Conservation (phyloP, 2,797 vertebrate species). For the Thamnophis elegans region DNA sequence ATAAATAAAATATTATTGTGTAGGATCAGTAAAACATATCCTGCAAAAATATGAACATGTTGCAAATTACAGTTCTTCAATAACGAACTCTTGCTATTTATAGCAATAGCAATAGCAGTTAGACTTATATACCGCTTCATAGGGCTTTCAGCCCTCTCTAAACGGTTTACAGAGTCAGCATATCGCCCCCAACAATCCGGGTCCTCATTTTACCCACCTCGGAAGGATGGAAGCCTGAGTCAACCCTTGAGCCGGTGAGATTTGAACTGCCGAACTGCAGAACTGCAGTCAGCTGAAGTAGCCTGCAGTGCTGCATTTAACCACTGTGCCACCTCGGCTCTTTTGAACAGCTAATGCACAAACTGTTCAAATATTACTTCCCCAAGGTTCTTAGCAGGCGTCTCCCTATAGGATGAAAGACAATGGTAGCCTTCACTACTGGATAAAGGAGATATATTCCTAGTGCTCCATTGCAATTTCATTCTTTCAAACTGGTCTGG, state of each 20-base stretch:
- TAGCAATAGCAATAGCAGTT: no score
- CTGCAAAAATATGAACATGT: background rate
- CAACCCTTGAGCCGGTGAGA: no score
- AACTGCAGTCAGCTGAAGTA: no score
- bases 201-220: no score
- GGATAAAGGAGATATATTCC: background rate
- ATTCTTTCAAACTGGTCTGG: background rate
- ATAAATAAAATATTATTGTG: background rate
- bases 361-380: background rate
- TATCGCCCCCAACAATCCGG: no score
- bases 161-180: no score
- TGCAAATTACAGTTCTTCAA: background rate
- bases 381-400: background rate
- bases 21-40: background rate
- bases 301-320: no score
- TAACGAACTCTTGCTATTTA: background rate
- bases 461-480: background rate
- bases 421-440: background rate
- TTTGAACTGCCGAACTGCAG: no score
- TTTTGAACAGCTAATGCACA: background rate
- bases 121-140: no score
- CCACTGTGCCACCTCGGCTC: no score
- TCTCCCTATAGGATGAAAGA: background rate
- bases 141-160: no score
- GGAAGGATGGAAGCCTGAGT: no score